These are phyloP conservation scores for Tiaroga cobitis DNA, from an alignment of 2,797 vertebrate genomes.

Conservation along the genomic window DNA sequence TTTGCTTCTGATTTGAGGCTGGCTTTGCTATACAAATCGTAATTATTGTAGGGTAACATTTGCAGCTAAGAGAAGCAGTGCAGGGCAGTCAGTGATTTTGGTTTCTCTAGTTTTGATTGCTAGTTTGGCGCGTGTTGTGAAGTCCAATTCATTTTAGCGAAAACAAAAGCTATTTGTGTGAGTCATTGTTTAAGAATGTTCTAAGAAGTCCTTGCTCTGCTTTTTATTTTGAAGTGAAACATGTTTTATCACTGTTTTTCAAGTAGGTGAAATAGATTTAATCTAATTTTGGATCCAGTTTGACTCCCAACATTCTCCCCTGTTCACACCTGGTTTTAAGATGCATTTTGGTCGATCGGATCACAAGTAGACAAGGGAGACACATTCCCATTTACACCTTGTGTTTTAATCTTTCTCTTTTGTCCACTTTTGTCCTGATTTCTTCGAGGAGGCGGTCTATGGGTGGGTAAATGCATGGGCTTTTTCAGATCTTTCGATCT, in stretches of 20 bases:
- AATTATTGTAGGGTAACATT: not conserved
- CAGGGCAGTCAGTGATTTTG: constrained; percentile 7
- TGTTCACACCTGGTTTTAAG: no score
- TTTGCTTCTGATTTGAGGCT: constrained; percentile 13
- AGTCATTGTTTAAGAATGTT: not conserved
- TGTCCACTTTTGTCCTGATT: no score
- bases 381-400: not conserved
- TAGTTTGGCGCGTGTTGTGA: not conserved
- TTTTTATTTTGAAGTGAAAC: not conserved
- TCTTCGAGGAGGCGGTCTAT: no score
- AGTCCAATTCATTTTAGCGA: not conserved
- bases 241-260: not conserved
- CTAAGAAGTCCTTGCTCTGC: not conserved
- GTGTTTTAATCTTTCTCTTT: no score
- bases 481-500: no score
- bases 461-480: no score
- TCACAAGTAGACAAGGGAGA: not conserved
- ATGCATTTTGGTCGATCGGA: not conserved
- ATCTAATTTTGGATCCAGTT: not conserved
- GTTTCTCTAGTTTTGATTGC: constrained; percentile 16
- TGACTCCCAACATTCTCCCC: not conserved
- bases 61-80: not conserved
- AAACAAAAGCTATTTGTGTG: not conserved
- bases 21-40: constrained; percentile 7
- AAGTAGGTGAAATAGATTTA: not conserved